Base-by-base conservation (phyloP, 1,140 invertebrate species). In the Apocrypta bakeri region DNA sequence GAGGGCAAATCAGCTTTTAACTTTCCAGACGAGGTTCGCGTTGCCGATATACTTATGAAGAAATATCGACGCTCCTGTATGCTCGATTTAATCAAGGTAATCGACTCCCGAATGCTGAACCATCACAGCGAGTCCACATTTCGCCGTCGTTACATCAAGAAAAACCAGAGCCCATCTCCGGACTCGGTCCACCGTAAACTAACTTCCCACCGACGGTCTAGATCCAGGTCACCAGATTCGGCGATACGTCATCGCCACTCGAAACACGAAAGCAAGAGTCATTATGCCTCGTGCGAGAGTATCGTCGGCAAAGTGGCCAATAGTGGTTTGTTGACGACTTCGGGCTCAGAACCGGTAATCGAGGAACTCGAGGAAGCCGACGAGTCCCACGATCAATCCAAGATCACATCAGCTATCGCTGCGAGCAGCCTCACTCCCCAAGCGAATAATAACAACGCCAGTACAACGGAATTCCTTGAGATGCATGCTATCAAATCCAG, bases 101-200 rank as follows among this genome's bases (percentile, higher is more conserved):
- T 92, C 2, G 91, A 92, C 21, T 85, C 88, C 0, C 88, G 88
- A 68, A 89, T 92, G 91, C 88, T 92, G 86, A 84, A 85, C 56
- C 74, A 83, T 40, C 42, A 82, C 27, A 61, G 29, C 1, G 82
- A 69, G 2, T 86, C 85, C 0, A 79, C n/a, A 1, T 40, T 56
- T 7, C 56, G 31, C 3, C 76, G 68, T 24, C 81, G 72, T n/a
- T 40, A 78, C 24, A 1, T 73, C 9, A 74, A 66, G 31, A 29
- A 37, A 7, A 76, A 82, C 17, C 63, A 29, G 48, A 75, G 61
- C 0, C 82, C 82, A 9, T 84, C 83, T 0, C 72, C 78, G 0
- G 83, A 84, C 17, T 79, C 66, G 14, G 17, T 40, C 1, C 72
- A 17, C 2, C 48, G 69, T 1, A 48, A 37, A 27, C 21, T 27